These are phyloP conservation scores for Anas bahamensis DNA, from an alignment of 2,797 vertebrate species.

Conservation along the genomic window DNA sequence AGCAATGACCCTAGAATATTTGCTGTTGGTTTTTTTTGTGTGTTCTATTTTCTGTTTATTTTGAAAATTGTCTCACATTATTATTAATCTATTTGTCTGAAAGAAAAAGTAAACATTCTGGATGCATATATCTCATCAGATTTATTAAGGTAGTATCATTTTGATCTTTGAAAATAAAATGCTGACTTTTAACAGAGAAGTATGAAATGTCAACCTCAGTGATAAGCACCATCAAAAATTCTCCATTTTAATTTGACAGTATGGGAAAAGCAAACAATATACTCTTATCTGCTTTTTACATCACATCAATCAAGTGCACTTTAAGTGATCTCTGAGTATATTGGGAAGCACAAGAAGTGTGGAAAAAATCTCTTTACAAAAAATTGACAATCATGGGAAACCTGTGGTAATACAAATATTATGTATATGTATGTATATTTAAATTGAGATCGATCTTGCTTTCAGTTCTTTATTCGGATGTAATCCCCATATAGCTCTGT, in stretches of 20 bases:
- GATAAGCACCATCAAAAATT: conserved; percentile 13
- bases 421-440: neutral
- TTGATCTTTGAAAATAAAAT: conserved; percentile 48
- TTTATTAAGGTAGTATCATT: conserved; percentile 25
- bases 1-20: neutral
- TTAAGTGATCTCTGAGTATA: conserved; percentile 8
- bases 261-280: neutral
- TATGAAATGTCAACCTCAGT: conserved; percentile 14
- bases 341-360: neutral
- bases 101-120: neutral
- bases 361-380: neutral
- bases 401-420: neutral
- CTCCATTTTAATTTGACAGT: conserved; percentile 35
- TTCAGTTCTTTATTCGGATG: neutral
- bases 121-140: conserved; percentile 8
- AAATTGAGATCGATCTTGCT: neutral
- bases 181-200: conserved; percentile 27
- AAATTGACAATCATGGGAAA: neutral
- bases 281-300: conserved; percentile 11
- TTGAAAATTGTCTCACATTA: conserved; percentile 6
- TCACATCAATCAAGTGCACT: neutral
- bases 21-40: neutral
- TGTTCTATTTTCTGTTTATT: neutral
- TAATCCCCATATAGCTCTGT: neutral
- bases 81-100: conserved; percentile 28